phyloP scores from a whole-genome alignment of 2,888 invertebrate genomes.

The Eucriotettix oculatus region DNA sequence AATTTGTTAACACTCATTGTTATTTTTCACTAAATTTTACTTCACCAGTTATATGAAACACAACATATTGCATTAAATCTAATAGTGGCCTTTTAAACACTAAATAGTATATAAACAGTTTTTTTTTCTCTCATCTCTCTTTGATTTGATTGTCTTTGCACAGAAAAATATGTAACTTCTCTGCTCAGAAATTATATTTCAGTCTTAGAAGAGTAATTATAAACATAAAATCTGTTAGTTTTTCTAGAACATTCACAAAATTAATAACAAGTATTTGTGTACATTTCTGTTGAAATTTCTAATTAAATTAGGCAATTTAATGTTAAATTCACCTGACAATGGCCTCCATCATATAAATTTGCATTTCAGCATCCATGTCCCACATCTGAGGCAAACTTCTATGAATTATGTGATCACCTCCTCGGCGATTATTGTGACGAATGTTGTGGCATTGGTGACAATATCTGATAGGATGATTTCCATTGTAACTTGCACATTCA shows the following conservation, averaged over 20 bases:
- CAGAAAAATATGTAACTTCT: too few species aligned
- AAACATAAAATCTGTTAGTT: too few species aligned
- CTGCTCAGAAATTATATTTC: too few species aligned
- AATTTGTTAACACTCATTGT: not conserved
- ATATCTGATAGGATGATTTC: conserved; percentile 89
- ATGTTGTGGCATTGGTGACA: conserved; percentile 80
- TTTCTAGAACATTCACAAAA: too few species aligned
- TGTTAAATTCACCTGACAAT: conserved; percentile 55
- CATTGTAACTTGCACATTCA: conserved; percentile 92
- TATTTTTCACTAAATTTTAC: too few species aligned
- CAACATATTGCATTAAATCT: too few species aligned
- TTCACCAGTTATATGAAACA: too few species aligned
- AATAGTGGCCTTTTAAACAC: too few species aligned
- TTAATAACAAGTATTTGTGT: not conserved
- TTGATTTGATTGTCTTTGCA: too few species aligned
- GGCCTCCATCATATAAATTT: conserved; percentile 85
- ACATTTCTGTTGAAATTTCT: not conserved
- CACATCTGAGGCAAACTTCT: conserved; percentile 72
- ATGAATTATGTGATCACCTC: conserved; percentile 82
- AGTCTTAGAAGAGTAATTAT: too few species aligned
- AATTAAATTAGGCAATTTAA: not conserved
- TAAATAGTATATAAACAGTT: too few species aligned
- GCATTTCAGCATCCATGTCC: conserved; percentile 80
- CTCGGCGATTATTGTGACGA: conserved; percentile 72
- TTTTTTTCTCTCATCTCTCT: too few species aligned